phyloP scores from a whole-genome alignment of 1,140 invertebrate species.

The Trigoniulus corallinus region DNA sequence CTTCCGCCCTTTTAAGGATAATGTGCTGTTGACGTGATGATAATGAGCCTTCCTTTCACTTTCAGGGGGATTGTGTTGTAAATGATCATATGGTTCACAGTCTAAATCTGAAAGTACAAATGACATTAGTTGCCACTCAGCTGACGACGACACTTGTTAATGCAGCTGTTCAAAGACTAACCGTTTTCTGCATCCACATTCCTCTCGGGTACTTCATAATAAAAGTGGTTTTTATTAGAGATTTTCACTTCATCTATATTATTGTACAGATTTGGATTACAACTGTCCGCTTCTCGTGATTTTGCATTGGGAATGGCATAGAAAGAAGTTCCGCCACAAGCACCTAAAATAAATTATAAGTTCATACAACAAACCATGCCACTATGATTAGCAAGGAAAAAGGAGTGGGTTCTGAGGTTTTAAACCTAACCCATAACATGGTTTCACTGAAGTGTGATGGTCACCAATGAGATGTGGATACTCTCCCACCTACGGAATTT shows the following conservation, averaged over 20 bases:
- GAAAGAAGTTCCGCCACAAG: constrained; percentile 11
- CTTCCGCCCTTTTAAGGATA: not conserved
- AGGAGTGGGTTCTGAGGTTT: no score
- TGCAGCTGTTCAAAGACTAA: not conserved
- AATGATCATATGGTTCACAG: constrained; percentile 58
- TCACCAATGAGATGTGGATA: no score
- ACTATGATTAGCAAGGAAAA: no score
- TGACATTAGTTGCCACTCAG: constrained; percentile 5
- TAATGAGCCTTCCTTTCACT: constrained; percentile 57
- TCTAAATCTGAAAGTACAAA: constrained; percentile 2
- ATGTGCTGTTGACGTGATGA: constrained; percentile 41
- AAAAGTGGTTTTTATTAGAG: constrained; percentile 57
- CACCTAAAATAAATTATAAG: constrained; percentile 8
- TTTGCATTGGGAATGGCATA: constrained; percentile 36
- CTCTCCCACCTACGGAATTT: no score
- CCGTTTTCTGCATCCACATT: not conserved
- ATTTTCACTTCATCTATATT: constrained; percentile 46
- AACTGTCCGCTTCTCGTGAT: constrained; percentile 52
- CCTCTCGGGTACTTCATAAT: constrained; percentile 55
- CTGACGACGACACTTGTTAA: not conserved
- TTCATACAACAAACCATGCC: not conserved
- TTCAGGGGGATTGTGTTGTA: constrained; percentile 63
- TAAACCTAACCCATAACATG: no score
- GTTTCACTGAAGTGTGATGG: no score
- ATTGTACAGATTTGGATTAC: constrained; percentile 59